Conservation (phyloP, 2,797 vertebrate genomes). For the Naso thynnoides region DNA sequence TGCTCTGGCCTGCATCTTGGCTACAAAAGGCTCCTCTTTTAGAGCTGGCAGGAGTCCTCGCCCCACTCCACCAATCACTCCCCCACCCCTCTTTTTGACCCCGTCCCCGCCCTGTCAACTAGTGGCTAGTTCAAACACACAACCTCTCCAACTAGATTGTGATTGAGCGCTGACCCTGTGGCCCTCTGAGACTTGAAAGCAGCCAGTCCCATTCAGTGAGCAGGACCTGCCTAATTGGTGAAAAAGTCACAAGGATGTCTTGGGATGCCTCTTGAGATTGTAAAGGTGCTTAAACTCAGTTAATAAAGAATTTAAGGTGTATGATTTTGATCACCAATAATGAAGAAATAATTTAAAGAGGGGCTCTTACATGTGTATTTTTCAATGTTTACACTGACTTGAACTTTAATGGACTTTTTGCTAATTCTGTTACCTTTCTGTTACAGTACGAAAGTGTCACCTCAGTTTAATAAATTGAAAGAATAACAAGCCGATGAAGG, state of each 20-base stretch:
- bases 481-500: slow-evolving; percentile 64
- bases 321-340: slow-evolving; percentile 8
- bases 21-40: slow-evolving; percentile 81
- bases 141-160: slow-evolving; percentile 72
- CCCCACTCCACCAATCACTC: slow-evolving; percentile 45
- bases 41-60: slow-evolving; percentile 75
- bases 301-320: slow-evolving; percentile 34
- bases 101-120: slow-evolving; percentile 74
- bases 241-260: slow-evolving; percentile 75
- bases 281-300: slow-evolving; percentile 49
- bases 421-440: slow-evolving; percentile 8
- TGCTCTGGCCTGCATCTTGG: slow-evolving; percentile 70
- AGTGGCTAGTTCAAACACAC: slow-evolving; percentile 76
- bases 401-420: slow-evolving; percentile 1
- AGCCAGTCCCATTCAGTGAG: slow-evolving; percentile 67
- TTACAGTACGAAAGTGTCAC: slow-evolving; percentile 11
- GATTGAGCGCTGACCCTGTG: slow-evolving; percentile 77
- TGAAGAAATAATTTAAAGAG: not conserved
- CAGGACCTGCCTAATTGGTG: slow-evolving; percentile 79
- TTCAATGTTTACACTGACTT: not conserved
- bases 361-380: not conserved
- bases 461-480: slow-evolving; percentile 41
- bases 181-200: slow-evolving; percentile 74
- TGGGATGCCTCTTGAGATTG: slow-evolving; percentile 45
- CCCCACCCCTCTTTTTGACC: slow-evolving; percentile 61